Conservation (phyloP, 2,797 vertebrate species). For the Peromyscus attwateri region DNA sequence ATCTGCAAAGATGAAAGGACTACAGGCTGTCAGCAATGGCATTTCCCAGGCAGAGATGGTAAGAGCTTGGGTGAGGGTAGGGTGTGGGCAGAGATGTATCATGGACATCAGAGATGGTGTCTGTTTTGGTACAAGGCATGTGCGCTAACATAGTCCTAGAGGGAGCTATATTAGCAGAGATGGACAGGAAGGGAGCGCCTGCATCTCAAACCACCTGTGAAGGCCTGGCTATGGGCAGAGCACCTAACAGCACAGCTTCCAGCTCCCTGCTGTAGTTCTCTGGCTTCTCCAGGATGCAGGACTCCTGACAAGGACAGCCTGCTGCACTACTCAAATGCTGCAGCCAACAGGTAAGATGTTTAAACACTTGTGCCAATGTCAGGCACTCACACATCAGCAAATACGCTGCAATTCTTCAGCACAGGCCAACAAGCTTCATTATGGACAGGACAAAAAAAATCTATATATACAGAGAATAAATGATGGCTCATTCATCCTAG, state of each 20-base stretch:
- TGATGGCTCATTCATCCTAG: background rate
- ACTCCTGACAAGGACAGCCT: background rate
- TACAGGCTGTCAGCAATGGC: background rate
- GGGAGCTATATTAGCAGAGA: background rate
- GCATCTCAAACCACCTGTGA: background rate
- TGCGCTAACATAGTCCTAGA: no score
- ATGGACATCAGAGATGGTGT: background rate
- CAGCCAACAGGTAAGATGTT: background rate
- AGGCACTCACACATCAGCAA: background rate
- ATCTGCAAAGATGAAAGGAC: background rate
- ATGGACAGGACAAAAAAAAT: background rate
- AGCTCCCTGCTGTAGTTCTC: background rate
- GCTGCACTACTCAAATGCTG: no score
- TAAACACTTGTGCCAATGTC: background rate
- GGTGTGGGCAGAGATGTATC: background rate
- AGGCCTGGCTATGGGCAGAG: background rate
- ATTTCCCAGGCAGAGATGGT: background rate
- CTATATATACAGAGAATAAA: background rate
- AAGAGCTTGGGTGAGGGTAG: background rate
- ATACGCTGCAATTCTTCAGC: background rate
- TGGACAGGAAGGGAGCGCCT: background rate
- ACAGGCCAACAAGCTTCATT: background rate
- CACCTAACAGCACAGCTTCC: background rate
- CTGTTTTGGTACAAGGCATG: background rate
- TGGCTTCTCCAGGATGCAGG: background rate